A percentile compares a stretch with the other conserved stretches of the same genome.
Evolutionary conservation across 1,140 invertebrate genomes (phyloP).

Genomic region (Apis cerana): DNA sequence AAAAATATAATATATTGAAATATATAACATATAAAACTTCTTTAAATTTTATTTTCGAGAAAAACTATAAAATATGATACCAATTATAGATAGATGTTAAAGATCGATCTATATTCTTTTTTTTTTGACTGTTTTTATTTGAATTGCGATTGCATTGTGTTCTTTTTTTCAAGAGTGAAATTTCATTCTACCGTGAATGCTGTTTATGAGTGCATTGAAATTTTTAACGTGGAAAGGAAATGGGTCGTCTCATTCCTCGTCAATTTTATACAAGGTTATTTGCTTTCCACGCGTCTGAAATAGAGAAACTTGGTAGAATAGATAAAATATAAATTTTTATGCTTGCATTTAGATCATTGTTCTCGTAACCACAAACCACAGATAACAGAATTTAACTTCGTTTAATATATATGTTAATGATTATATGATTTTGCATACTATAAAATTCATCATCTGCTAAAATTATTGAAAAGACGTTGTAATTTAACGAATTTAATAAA

Average conservation of each 20-base stretch:
- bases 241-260: slow-evolving; percentile 31
- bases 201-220: slow-evolving; percentile 28
- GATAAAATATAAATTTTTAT: slow-evolving; percentile 13
- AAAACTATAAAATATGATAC: background rate
- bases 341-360: background rate
- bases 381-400: background rate
- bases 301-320: background rate
- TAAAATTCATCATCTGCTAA: background rate
- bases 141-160: background rate
- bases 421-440: background rate
- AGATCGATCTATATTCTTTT: too few species aligned
- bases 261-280: slow-evolving; percentile 42
- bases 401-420: too few species aligned
- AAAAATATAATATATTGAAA: too few species aligned
- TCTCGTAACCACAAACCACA: too few species aligned
- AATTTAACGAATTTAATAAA: background rate
- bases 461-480: background rate
- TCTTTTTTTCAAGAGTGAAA: background rate
- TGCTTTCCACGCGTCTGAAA: background rate
- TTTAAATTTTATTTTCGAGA: too few species aligned
- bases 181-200: slow-evolving; percentile 15
- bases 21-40: too few species aligned
- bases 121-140: background rate
- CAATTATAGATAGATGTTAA: background rate
- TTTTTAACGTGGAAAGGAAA: slow-evolving; percentile 34